Evolutionary conservation across 1,140 invertebrate species (phyloP).

Genomic region (Acromyrmex heyeri): DNA sequence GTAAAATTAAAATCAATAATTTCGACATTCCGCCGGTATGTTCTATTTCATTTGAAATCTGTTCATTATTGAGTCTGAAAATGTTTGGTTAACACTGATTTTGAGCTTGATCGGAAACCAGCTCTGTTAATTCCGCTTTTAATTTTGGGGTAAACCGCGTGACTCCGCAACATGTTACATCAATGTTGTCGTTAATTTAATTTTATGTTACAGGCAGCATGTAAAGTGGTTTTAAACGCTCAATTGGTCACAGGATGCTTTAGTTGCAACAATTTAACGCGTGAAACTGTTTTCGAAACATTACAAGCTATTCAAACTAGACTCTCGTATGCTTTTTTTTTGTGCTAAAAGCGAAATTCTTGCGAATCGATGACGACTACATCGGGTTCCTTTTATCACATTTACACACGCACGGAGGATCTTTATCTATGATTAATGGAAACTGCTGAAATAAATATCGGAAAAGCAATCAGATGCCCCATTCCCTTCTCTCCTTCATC

Average conservation of each 20-base stretch:
- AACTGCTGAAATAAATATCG: constrained; percentile 72
- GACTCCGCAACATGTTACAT: constrained; percentile 37
- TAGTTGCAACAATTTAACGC: background rate
- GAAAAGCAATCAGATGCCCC: constrained; percentile 70
- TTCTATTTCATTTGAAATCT: background rate
- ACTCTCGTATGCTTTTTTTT: background rate
- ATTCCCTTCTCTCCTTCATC: background rate
- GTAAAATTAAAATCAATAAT: background rate
- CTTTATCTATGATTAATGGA: constrained; percentile 70
- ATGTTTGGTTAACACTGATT: constrained; percentile 20
- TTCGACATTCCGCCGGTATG: background rate
- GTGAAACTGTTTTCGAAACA: constrained; percentile 39
- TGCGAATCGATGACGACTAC: constrained; percentile 36
- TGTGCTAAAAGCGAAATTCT: constrained; percentile 37
- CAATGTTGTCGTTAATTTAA: constrained; percentile 54
- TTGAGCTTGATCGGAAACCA: constrained; percentile 36
- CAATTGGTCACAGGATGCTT: constrained; percentile 15
- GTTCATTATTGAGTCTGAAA: constrained; percentile 12
- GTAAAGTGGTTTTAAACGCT: constrained; percentile 42
- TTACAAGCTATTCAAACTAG: constrained; percentile 6
- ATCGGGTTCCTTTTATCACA: constrained; percentile 49
- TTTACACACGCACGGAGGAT: constrained; percentile 27
- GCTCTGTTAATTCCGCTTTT: constrained; percentile 22
- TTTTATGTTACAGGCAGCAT: constrained; percentile 28
- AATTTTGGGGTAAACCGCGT: constrained; percentile 35